Base-by-base conservation (phyloP, 2,797 vertebrate species). In the Sebastes vulpes region DNA sequence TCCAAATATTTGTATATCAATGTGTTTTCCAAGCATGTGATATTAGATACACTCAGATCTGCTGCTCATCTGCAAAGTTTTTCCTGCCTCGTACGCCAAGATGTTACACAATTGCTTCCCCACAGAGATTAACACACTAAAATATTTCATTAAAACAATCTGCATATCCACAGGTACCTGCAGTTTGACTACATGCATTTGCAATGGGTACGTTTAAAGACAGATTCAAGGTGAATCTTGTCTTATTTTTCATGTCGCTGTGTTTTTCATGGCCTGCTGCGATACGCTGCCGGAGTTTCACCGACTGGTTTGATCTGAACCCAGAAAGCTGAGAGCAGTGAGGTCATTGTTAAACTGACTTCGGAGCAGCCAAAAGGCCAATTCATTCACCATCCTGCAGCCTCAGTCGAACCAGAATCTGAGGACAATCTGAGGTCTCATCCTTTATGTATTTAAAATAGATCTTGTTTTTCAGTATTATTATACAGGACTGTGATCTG, bases 1-100 rank as follows among this genome's bases (percentile, higher is more conserved):
- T 70, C 65, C 77, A 88, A 90, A 90, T 87, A 82, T 89, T 87
- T 87, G 42, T 60, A 14, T 79, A 32, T 84, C 52, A 42, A 48
- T 77, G 64, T 75, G 52, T 74, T 83, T 84, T 86, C 66, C 20
- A 42, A 29, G 26, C 25, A 46, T 52, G 75, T 88, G 38, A 75
- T 64, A 79, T 87, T 56, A 81, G 65, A 85, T 79, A 72, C 14
- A 67, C 26, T 61, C 28, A 31, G 58, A 90, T 76, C 32, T 68
- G 63, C 60, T 69, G 54, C 74, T 82, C 68, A 74, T 86, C 61
- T 53, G 52, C 75, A 53, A 29, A 6, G 12, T 46, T 59, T 75
- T 79, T 82, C 63, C 65, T 32, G 4, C 6, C 23, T 57, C 1
- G 0, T 12, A 12, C 16, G 60, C 71, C 77, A 85, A 78, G 52